These are phyloP conservation scores for Spisula subtruncata DNA, from an alignment of 2,888 invertebrate species.

Conservation along the genomic window DNA sequence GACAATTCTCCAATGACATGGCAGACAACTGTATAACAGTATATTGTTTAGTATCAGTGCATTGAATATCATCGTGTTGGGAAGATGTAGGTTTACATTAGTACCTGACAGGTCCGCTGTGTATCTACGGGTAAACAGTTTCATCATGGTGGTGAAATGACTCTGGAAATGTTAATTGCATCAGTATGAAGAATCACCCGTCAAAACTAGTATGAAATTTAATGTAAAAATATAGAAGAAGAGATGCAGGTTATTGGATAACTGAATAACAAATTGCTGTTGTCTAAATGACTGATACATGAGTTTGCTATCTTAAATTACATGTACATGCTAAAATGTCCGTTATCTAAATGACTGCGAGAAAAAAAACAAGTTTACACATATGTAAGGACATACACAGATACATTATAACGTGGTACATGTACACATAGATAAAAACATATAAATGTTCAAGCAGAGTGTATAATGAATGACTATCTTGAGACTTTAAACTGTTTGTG, in stretches of 20 bases:
- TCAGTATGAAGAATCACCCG: neutral
- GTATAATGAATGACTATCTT: conserved; percentile 46
- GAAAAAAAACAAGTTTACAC: conserved; percentile 36
- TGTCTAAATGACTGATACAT: conserved; percentile 23
- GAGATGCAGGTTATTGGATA: conserved; percentile 12
- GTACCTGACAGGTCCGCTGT: neutral
- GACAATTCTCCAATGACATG: neutral
- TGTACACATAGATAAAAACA: conserved; percentile 37
- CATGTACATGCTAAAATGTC: conserved; percentile 27
- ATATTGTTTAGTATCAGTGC: neutral
- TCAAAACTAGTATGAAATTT: neutral
- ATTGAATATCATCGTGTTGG: neutral
- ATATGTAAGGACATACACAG: conserved; percentile 32
- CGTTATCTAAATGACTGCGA: conserved; percentile 27
- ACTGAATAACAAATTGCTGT: conserved; percentile 27
- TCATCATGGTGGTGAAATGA: neutral
- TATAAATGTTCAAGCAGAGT: conserved; percentile 41
- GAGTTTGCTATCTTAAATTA: conserved; percentile 26
- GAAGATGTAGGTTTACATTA: neutral
- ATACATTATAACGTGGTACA: conserved; percentile 29
- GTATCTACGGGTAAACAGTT: neutral
- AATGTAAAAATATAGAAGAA: neutral
- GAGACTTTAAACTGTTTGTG: conserved; percentile 27
- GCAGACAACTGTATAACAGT: neutral
- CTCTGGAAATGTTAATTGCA: neutral